Percentiles rank a stretch among this genome's conserved stretches.
Conservation (phyloP, 2,888 invertebrate species). For the Sarcophaga caerulescens region DNA sequence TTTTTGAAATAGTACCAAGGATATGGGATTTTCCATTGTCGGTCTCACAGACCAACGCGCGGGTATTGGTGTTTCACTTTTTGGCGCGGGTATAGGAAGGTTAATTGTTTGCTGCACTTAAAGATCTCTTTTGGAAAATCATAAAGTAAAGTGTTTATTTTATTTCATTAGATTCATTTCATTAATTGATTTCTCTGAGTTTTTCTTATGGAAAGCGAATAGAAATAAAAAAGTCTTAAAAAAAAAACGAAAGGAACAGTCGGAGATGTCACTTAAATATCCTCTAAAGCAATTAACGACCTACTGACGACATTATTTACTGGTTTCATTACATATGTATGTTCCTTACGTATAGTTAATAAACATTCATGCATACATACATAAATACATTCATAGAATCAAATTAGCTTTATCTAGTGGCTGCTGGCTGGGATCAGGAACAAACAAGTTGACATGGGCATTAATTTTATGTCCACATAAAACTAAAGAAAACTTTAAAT, state of each 20-base stretch:
- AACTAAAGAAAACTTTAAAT: too few species aligned
- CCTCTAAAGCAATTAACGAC: constrained; percentile 59
- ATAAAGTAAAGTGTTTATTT: too few species aligned
- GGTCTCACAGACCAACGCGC: too few species aligned
- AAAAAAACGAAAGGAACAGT: constrained; percentile 8
- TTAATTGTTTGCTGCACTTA: too few species aligned
- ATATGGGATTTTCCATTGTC: too few species aligned
- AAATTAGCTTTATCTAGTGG: neutral
- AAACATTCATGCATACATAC: neutral
- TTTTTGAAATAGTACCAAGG: too few species aligned
- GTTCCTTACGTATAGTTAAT: neutral
- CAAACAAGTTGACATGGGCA: constrained; percentile 6
- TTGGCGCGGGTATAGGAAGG: too few species aligned
- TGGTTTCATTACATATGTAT: constrained; percentile 2
- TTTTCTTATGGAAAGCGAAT: neutral
- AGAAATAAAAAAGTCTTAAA: neutral
- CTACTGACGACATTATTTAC: constrained; percentile 55
- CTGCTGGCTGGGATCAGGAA: neutral
- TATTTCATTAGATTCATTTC: too few species aligned
- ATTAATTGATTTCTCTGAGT: too few species aligned
- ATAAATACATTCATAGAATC: neutral
- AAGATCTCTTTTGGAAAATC: too few species aligned
- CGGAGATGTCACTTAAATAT: constrained; percentile 52
- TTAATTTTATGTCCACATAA: constrained; percentile 27
- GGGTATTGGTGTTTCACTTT: too few species aligned